phyloP scores from a whole-genome alignment of 2,888 invertebrate species.

The Anaspis maculata region DNA sequence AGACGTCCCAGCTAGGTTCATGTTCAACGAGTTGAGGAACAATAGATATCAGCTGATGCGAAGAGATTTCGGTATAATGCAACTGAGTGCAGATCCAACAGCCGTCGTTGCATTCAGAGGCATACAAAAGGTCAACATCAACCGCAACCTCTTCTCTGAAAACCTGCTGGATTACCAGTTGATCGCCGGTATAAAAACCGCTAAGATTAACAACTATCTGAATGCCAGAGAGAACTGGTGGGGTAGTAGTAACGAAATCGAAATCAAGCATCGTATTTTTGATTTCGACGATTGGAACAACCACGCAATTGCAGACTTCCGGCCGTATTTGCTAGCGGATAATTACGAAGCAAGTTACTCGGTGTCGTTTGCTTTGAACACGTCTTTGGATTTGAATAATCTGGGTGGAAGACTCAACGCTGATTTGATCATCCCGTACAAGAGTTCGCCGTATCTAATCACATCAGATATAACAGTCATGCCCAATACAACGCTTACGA shows the following conservation, averaged over 20 bases:
- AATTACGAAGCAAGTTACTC: slow-evolving; percentile 70
- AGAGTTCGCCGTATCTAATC: slow-evolving; percentile 65
- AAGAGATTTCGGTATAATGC: slow-evolving; percentile 35
- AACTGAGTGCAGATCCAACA: slow-evolving; percentile 51
- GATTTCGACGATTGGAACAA: slow-evolving; percentile 99
- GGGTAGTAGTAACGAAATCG: slow-evolving; percentile 69
- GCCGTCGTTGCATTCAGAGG: slow-evolving; percentile 89
- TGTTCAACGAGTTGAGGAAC: slow-evolving; percentile 66
- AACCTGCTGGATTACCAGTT: slow-evolving; percentile 83
- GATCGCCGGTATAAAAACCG: slow-evolving; percentile 84
- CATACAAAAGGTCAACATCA: slow-evolving; percentile 86
- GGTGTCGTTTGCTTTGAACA: slow-evolving; percentile 50
- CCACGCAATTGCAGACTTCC: slow-evolving; percentile 85
- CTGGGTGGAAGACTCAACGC: slow-evolving; percentile 70
- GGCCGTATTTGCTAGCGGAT: slow-evolving; percentile 77
- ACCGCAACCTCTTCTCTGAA: slow-evolving; percentile 78
- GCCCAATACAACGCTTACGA: slow-evolving; percentile 82
- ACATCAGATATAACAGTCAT: slow-evolving; percentile 91
- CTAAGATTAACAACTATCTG: slow-evolving; percentile 76
- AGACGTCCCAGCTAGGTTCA: slow-evolving; percentile 70
- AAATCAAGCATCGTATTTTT: slow-evolving; percentile 79
- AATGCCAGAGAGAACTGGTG: slow-evolving; percentile 95
- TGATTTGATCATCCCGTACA: slow-evolving; percentile 54
- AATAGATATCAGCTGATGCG: slow-evolving; percentile 48
- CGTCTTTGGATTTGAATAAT: slow-evolving; percentile 52